Percentiles rank a stretch among this genome's conserved stretches.
phyloP scores from a whole-genome alignment of 2,113 vertebrate genomes.

The Dryoscopus gambensis region DNA sequence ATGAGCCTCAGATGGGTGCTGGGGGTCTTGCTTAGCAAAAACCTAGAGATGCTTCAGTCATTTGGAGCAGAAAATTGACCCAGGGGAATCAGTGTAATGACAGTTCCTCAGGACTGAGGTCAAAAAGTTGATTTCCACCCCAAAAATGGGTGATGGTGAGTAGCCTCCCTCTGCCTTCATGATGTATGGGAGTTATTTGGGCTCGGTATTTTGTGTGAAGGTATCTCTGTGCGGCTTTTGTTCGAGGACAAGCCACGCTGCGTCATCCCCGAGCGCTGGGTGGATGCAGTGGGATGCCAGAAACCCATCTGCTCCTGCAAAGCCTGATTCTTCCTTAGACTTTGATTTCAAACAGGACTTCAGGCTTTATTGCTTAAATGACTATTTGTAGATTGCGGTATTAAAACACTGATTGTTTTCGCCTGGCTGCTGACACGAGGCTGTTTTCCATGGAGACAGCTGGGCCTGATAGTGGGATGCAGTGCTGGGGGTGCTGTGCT shows the following conservation, averaged over 20 bases:
- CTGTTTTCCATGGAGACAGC: not conserved
- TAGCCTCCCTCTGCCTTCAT: not conserved
- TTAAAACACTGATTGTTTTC: not conserved
- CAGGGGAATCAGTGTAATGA: not conserved
- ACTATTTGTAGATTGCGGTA: not conserved
- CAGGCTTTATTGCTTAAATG: not conserved
- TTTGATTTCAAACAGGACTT: not conserved
- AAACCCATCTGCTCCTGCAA: not conserved
- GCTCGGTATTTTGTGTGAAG: not conserved
- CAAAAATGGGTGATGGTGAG: not conserved
- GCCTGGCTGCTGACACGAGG: not conserved
- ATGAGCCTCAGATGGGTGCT: not conserved
- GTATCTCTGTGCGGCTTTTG: not conserved
- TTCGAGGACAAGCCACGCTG: not conserved
- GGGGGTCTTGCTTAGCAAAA: not conserved
- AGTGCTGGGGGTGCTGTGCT: not conserved
- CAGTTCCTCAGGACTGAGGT: not conserved
- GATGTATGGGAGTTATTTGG: not conserved
- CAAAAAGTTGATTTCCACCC: not conserved
- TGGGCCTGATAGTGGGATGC: not conserved
- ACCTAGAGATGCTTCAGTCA: not conserved
- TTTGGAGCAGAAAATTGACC: not conserved
- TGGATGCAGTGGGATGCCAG: not conserved
- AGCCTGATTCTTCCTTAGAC: not conserved
- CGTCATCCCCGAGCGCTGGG: accelerated